A percentile compares a stretch with the other conserved stretches of the same genome.
phyloP scores from a whole-genome alignment of 2,797 vertebrate species.

The Sciaenops ocellatus region DNA sequence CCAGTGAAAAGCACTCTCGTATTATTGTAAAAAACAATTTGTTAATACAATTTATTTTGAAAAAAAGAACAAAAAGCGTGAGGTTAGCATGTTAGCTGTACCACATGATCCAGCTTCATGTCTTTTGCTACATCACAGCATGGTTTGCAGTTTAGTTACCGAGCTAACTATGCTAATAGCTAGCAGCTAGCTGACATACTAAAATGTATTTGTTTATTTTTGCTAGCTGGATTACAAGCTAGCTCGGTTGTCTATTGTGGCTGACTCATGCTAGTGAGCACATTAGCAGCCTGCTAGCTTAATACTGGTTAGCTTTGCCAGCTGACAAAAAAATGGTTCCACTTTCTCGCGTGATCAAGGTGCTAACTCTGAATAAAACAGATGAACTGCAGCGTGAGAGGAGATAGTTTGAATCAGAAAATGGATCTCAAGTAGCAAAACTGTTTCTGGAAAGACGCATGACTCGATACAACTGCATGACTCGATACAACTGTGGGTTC shows the following conservation, averaged over 20 bases:
- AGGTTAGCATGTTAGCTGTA: too few species aligned
- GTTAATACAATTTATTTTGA: too few species aligned
- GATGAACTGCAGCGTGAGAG: neutral
- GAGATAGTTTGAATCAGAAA: neutral
- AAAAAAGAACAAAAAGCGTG: too few species aligned
- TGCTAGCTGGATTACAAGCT: neutral
- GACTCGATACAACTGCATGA: neutral
- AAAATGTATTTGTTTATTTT: too few species aligned
- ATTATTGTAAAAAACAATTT: too few species aligned
- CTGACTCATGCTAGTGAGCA: neutral
- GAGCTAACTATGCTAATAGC: too few species aligned
- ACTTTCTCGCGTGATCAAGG: neutral
- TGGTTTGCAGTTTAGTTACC: too few species aligned
- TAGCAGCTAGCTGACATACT: too few species aligned
- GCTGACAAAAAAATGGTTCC: neutral
- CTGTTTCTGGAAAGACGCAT: constrained; percentile 14
- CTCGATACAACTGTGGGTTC: neutral
- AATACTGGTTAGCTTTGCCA: neutral
- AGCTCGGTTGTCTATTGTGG: neutral
- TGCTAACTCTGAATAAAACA: neutral
- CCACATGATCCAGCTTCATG: too few species aligned
- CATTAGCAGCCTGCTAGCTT: neutral
- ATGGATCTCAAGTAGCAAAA: neutral
- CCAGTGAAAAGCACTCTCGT: too few species aligned
- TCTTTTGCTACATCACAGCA: too few species aligned